These are phyloP conservation scores for Cariama cristata DNA, from an alignment of 2,113 vertebrate species.

Conservation along the genomic window DNA sequence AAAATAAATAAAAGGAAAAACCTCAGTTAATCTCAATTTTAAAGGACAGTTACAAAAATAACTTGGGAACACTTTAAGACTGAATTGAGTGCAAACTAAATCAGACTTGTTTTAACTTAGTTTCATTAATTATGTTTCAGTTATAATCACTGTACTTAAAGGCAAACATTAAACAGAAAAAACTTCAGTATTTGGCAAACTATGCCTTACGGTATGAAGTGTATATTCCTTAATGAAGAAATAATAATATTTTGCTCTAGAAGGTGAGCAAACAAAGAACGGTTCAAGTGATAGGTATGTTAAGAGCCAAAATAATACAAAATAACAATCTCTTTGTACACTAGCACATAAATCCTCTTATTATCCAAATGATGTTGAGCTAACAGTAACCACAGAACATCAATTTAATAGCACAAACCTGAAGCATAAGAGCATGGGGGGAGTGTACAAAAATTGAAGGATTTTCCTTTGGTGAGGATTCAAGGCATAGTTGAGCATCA, in stretches of 20 bases:
- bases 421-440: slow-evolving; percentile 97
- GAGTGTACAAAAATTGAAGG: slow-evolving; percentile 98
- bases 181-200: neutral
- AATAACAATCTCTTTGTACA: neutral
- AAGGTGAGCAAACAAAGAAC: neutral
- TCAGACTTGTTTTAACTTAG: neutral
- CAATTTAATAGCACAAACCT: slow-evolving; percentile 79
- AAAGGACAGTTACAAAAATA: neutral
- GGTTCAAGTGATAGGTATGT: neutral
- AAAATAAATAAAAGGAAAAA: slow-evolving; percentile 21
- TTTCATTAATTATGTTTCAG: neutral
- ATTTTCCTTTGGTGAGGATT: slow-evolving; percentile 98
- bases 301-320: neutral
- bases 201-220: neutral
- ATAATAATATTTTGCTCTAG: neutral
- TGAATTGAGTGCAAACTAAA: neutral
- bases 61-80: neutral
- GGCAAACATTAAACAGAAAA: neutral
- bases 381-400: neutral
- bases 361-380: neutral
- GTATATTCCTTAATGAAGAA: neutral
- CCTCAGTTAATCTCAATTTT: neutral
- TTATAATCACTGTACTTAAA: neutral
- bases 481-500: slow-evolving; percentile 96
- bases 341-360: neutral